Percentiles rank a stretch among this genome's conserved stretches.
These are phyloP conservation scores for Julus scanicus DNA, from an alignment of 2,888 invertebrate genomes.

Conservation along the genomic window DNA sequence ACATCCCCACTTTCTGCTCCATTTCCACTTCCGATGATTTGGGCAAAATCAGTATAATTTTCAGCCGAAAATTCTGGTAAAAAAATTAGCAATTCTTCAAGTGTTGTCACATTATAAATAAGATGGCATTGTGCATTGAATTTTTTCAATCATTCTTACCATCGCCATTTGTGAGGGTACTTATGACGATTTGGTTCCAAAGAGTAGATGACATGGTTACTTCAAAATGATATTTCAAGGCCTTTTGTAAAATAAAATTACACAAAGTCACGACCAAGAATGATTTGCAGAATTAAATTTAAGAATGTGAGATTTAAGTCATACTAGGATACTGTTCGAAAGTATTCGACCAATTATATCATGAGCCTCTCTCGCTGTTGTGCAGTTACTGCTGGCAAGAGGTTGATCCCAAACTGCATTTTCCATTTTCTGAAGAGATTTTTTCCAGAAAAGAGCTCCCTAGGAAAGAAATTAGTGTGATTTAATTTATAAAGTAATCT, in stretches of 20 bases:
- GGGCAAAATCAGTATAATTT: conserved; percentile 49
- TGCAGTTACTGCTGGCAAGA: not conserved
- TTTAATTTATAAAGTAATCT: no score
- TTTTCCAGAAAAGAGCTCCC: conserved; percentile 8
- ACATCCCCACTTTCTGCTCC: conserved; percentile 55
- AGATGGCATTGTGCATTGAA: not conserved
- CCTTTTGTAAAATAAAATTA: not conserved
- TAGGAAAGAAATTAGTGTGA: not conserved
- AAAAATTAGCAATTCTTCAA: not conserved
- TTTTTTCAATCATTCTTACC: not conserved
- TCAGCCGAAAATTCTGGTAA: conserved; percentile 43
- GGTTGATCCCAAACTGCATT: not conserved
- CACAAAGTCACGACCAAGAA: not conserved
- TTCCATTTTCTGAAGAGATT: not conserved
- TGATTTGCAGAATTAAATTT: not conserved
- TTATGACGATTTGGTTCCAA: conserved; percentile 16
- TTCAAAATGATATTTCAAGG: not conserved
- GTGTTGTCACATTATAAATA: no score
- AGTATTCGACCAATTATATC: not conserved
- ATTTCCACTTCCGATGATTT: conserved; percentile 48
- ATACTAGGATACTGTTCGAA: not conserved
- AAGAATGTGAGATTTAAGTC: not conserved
- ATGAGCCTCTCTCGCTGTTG: not conserved
- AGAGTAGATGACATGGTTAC: not conserved
- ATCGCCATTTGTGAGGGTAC: not conserved